These are phyloP conservation scores for Dicrostonyx torquatus DNA, from an alignment of 2,797 vertebrate species.

Conservation along the genomic window DNA sequence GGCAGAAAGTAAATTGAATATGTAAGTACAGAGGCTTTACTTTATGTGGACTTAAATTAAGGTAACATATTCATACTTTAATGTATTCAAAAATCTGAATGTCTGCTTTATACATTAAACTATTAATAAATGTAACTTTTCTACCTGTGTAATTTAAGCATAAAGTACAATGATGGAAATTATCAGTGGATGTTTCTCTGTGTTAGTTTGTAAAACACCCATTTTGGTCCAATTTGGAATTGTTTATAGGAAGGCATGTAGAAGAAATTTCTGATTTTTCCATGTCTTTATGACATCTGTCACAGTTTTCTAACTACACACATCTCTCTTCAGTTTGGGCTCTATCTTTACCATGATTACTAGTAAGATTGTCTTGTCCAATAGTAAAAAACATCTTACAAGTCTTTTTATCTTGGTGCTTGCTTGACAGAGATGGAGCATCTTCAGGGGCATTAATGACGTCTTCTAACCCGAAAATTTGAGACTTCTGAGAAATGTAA, in stretches of 20 bases:
- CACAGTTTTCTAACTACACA: constrained; percentile 21
- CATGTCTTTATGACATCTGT: constrained; percentile 49
- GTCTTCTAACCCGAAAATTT: constrained; percentile 62
- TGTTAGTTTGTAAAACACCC: constrained; percentile 67
- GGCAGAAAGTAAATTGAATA: constrained; percentile 92
- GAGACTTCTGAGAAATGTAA: constrained; percentile 57
- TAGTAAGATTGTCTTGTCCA: constrained; percentile 28
- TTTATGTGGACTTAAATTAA: constrained; percentile 92
- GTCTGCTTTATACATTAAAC: constrained; percentile 92
- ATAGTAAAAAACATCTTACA: constrained; percentile 39
- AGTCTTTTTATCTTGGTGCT: constrained; percentile 58
- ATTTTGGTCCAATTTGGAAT: constrained; percentile 49
- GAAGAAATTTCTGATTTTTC: constrained; percentile 47
- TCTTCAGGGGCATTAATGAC: constrained; percentile 35
- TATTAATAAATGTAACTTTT: constrained; percentile 90
- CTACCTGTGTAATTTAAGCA: constrained; percentile 87
- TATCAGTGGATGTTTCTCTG: constrained; percentile 67
- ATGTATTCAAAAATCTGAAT: constrained; percentile 92
- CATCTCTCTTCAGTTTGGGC: constrained; percentile 43
- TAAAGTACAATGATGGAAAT: constrained; percentile 74
- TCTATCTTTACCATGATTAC: constrained; percentile 40
- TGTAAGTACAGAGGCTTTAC: constrained; percentile 92
- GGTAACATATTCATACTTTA: no score
- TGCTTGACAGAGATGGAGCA: constrained; percentile 44
- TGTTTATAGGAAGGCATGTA: constrained; percentile 59